Percentiles rank a stretch among this genome's conserved stretches.
Conservation (phyloP, 2,113 vertebrate genomes). For the Percopsis transmontana region DNA sequence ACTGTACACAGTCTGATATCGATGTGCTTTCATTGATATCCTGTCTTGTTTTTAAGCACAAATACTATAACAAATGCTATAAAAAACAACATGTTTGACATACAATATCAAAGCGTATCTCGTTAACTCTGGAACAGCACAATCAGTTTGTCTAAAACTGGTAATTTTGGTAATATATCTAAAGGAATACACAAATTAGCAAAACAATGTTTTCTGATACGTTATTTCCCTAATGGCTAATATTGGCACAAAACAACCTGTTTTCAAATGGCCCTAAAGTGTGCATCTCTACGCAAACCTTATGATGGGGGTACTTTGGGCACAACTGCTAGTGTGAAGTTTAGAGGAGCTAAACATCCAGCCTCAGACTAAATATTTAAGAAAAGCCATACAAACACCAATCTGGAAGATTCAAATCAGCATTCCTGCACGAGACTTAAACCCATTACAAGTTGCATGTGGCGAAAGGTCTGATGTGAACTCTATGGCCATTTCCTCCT, state of each 20-base stretch:
- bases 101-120: not conserved
- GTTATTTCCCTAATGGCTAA: no score
- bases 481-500: slow-evolving; percentile 13
- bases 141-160: not conserved
- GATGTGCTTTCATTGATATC: no score
- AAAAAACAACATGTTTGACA: no score
- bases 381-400: not conserved
- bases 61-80: not conserved
- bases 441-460: slow-evolving; percentile 1
- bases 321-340: not conserved
- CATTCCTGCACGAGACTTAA: not conserved
- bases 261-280: not conserved
- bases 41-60: no score
- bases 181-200: not conserved
- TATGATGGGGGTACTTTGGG: not conserved
- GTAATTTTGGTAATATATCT: not conserved
- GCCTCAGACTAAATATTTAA: not conserved
- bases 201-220: not conserved
- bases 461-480: slow-evolving; percentile 27
- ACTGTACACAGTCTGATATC: no score
- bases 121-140: not conserved
- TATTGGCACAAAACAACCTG: no score
- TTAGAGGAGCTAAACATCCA: not conserved
- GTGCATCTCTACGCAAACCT: no score
- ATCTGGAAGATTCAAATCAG: not conserved